Base-by-base conservation (phyloP, 1,140 invertebrate genomes). In the Diprion similis region DNA sequence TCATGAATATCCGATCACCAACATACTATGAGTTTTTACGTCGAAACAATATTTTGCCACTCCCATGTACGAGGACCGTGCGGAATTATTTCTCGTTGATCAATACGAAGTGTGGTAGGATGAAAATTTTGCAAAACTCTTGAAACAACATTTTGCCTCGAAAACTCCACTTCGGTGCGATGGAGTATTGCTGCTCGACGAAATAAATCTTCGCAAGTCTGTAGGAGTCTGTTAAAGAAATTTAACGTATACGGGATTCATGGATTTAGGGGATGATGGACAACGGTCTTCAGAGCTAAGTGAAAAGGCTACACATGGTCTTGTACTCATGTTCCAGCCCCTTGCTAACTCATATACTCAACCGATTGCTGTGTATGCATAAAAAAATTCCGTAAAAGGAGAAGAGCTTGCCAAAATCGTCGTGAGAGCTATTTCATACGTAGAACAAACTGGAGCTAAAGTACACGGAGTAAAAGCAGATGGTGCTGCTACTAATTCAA, bases 1-100 rank as follows among this genome's bases (percentile, higher is more conserved):
- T 80, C 13, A 70, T 78, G 46, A 75, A 80, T 11, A 77, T 80
- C 66, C 67, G 76, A 70, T 80, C 78, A 15, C 71, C 75, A 13
- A 69, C 72, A 47, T 68, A 70, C 10, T 80, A 76, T 65, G 69
- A 71, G 15, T 78, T 77, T 72, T 11, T 76, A 70, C 71, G 78
- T 46, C 51, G 47, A 0, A 77, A 78, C 48, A 65, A 74, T 46
- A 71, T 77, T 64, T 75, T 80, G 45, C 79, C 76, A 66, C 71
- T 79, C 46, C 77, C 79, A 15, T 72, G 59, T 59, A 65, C 72
- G 46, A 79, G 72, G 59, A 79, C 77, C 46, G 72, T 80, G 67
- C 72, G 73, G 71, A 73, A 71, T 72, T 80, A 78, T 46, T 67
- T 76, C 37, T 71, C 75, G 37, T 8, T 70, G 0, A 67, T 78